Evolutionary conservation across 2,113 vertebrate genomes (phyloP).

Genomic region (Tragelaphus strepsiceros): DNA sequence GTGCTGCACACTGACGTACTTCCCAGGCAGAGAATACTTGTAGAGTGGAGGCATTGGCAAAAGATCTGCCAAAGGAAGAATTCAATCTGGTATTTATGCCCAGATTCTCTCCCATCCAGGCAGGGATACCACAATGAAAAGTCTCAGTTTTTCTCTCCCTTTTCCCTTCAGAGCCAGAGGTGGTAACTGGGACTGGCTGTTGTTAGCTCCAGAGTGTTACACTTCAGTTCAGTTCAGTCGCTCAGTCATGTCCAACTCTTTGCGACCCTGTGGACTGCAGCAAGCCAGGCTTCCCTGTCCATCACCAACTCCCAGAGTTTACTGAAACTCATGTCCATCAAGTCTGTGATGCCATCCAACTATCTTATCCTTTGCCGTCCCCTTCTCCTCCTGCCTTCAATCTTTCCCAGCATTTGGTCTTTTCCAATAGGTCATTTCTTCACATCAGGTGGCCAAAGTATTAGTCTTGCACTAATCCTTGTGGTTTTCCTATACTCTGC

Average conservation of each 20-base stretch:
- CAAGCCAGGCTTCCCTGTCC: background rate
- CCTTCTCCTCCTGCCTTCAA: background rate
- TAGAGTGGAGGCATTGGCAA: background rate
- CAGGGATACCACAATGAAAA: background rate
- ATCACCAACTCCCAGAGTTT: background rate
- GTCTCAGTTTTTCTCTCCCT: background rate
- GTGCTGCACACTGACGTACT: background rate
- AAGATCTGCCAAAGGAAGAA: background rate
- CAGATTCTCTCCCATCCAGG: background rate
- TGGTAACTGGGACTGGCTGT: background rate
- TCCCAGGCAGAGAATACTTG: background rate
- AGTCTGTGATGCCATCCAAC: background rate
- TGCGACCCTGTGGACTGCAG: background rate
- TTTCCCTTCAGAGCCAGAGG: background rate
- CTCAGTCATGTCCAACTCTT: background rate
- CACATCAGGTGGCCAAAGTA: background rate
- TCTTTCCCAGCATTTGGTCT: background rate
- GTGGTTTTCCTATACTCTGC: background rate
- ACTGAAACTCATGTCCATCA: background rate
- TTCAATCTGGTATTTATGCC: background rate
- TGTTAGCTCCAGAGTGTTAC: background rate
- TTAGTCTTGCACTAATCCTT: background rate
- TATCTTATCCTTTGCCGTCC: background rate
- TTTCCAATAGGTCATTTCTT: background rate
- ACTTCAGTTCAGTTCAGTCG: background rate